These are phyloP conservation scores for Emesis russula DNA, from an alignment of 2,888 invertebrate genomes.

Conservation along the genomic window DNA sequence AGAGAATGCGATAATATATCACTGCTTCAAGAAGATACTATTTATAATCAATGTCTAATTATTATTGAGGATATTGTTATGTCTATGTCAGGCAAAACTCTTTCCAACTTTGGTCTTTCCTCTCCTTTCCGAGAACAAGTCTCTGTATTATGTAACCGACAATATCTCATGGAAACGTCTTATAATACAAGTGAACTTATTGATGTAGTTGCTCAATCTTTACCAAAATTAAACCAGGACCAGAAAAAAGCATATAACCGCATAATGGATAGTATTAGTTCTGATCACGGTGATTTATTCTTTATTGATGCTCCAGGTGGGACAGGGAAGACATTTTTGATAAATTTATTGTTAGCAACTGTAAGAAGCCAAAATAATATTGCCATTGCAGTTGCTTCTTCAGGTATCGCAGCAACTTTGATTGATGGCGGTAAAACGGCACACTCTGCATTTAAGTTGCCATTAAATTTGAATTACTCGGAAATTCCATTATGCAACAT, in stretches of 20 bases:
- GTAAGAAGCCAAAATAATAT: slow-evolving; percentile 61
- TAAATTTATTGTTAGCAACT: slow-evolving; percentile 59
- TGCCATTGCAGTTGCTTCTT: slow-evolving; percentile 68
- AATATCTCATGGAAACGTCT: too few species aligned
- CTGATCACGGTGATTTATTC: slow-evolving; percentile 57
- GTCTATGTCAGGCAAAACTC: too few species aligned
- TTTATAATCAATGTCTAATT: too few species aligned
- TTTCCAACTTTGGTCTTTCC: too few species aligned
- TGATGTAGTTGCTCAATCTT: slow-evolving; percentile 31
- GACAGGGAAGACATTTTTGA: slow-evolving; percentile 70
- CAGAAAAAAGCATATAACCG: slow-evolving; percentile 62
- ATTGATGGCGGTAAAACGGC: slow-evolving; percentile 8
- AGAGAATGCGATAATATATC: too few species aligned
- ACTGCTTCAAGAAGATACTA: too few species aligned
- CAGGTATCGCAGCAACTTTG: slow-evolving; percentile 26
- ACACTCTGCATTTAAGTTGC: slow-evolving; percentile 66
- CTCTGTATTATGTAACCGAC: too few species aligned
- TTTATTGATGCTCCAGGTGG: slow-evolving; percentile 65
- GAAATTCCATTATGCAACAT: slow-evolving; percentile 77
- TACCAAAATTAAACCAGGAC: slow-evolving; percentile 67
- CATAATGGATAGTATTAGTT: slow-evolving; percentile 52
- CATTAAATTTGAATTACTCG: slow-evolving; percentile 67
- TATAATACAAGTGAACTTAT: too few species aligned
- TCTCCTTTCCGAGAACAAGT: too few species aligned
- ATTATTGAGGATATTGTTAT: too few species aligned